phyloP scores from a whole-genome alignment of 2,888 invertebrate genomes.

The Hirtodrosophila cameraria region DNA sequence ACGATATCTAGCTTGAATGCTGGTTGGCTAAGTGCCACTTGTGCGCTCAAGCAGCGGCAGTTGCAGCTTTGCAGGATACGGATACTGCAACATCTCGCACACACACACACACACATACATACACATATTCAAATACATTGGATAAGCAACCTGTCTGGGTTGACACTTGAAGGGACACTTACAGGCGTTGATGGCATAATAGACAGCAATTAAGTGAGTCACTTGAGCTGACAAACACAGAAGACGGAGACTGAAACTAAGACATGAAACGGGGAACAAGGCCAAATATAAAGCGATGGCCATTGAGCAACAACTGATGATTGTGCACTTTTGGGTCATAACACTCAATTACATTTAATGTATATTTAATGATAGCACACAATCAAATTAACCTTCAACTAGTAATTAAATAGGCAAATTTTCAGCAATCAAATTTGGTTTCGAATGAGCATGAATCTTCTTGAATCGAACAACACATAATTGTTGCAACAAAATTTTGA shows the following conservation, averaged over 20 bases:
- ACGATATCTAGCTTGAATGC: slow-evolving; percentile 30
- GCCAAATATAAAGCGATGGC: slow-evolving; percentile 26
- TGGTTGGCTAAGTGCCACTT: slow-evolving; percentile 59
- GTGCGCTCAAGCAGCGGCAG: slow-evolving; percentile 45
- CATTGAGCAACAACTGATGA: slow-evolving; percentile 21
- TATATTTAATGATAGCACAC: slow-evolving; percentile 41
- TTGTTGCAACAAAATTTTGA: too few relatives aligned
- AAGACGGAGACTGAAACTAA: slow-evolving; percentile 1
- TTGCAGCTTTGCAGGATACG: slow-evolving; percentile 68
- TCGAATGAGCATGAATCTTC: too few relatives aligned
- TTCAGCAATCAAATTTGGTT: not conserved
- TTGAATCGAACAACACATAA: too few relatives aligned
- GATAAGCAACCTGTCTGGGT: slow-evolving; percentile 47
- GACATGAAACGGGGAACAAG: not conserved
- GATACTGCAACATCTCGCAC: slow-evolving; percentile 42
- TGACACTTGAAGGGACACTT: slow-evolving; percentile 63
- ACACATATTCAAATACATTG: not conserved
- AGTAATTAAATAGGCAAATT: not conserved
- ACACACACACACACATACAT: slow-evolving; percentile 16
- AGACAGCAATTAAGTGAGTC: slow-evolving; percentile 74
- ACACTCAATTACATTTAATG: slow-evolving; percentile 15
- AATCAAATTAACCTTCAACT: slow-evolving; percentile 22
- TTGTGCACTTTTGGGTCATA: slow-evolving; percentile 49
- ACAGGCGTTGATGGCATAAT: slow-evolving; percentile 75
- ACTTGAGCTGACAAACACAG: slow-evolving; percentile 69